Evolutionary conservation across 2,113 vertebrate genomes (phyloP).

Genomic region (Amphiprion ocellaris): DNA sequence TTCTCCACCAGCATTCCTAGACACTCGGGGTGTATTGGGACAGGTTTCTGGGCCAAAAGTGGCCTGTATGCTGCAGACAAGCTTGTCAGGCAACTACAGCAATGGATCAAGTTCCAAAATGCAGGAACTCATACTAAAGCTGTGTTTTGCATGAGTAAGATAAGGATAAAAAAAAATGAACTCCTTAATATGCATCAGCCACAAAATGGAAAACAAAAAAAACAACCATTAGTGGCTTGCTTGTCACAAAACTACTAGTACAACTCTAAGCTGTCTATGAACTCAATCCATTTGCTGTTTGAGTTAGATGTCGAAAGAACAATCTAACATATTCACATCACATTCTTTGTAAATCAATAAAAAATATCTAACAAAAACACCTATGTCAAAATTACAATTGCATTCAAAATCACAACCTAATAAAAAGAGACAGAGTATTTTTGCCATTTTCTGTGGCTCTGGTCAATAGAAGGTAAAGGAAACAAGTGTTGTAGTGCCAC

Average conservation of each 20-base stretch:
- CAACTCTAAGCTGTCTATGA: too few species aligned
- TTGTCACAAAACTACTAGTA: neutral
- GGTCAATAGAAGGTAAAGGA: conserved; percentile 57
- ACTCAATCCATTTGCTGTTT: neutral
- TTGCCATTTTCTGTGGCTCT: conserved; percentile 65
- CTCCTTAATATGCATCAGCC: conserved; percentile 59
- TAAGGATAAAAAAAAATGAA: conserved; percentile 42
- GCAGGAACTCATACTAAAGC: neutral
- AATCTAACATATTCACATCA: neutral
- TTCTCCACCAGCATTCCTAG: conserved; percentile 46
- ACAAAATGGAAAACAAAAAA: conserved; percentile 10
- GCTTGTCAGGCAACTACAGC: conserved; percentile 17
- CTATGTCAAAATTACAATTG: neutral
- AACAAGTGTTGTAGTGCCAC: conserved; percentile 46
- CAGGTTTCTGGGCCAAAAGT: conserved; percentile 25
- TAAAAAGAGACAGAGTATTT: conserved; percentile 12
- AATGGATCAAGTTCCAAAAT: neutral
- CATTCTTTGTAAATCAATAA: neutral
- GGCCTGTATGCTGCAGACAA: conserved; percentile 56
- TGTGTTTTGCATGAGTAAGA: conserved; percentile 76
- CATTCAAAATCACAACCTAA: neutral
- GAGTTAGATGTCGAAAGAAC: neutral
- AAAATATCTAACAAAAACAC: neutral
- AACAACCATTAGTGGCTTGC: neutral
- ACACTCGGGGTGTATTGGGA: conserved; percentile 11